Evolutionary conservation across 2,888 invertebrate species (phyloP), one percentile per base, ranked within the genome.

Genomic region (Acanthacorydalis orientalis): DNA sequence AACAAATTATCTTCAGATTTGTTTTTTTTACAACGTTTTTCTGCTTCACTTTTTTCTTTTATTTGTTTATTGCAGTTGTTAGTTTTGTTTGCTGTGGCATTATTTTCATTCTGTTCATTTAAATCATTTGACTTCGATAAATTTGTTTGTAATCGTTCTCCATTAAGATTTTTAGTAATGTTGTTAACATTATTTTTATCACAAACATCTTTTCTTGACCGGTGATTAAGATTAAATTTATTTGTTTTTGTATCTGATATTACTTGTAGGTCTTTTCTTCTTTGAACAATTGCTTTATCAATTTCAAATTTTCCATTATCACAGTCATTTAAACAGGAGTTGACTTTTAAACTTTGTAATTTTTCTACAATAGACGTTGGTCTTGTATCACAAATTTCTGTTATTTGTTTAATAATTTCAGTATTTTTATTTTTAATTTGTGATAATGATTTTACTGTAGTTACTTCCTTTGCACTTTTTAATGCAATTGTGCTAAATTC

Each of bases 401-500:
- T 46, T 34, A 41, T 44, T 11, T 14, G 37, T 15, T 42, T 31
- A 46, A 31, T 15, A 38, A 43, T 43, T 31, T 12, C 35, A 35
- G 43, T 45, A 44, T 46, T 37, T 41, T 12, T 43, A 37, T 45
- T 47, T 31, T 47, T 43, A 31, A 47, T 14, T 11, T 12, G 41
- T 32, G 23, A 38, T 48, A 38, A 37, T 33, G 15, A 39, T 34
- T 47, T 34, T 44, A 43, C 32, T 34, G 34, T 32, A 39, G 10
- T 47, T 34, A 42, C 37, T 40, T 48, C 44, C 33, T 39, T 40
- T 43, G 31, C 40, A 6, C 23, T 23, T 50, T 48, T 47, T 6
- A 23, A 31, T 16, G 23, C 31, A 2, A 43, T 31, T 34, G 16
- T 44, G 12, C 12, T 32, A 10, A 46, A 12, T 16, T 67, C 69